Evolutionary conservation across 2,113 vertebrate species (phyloP), one percentile per base, ranked within the genome.

Genomic region (Colistium nudipinnis): DNA sequence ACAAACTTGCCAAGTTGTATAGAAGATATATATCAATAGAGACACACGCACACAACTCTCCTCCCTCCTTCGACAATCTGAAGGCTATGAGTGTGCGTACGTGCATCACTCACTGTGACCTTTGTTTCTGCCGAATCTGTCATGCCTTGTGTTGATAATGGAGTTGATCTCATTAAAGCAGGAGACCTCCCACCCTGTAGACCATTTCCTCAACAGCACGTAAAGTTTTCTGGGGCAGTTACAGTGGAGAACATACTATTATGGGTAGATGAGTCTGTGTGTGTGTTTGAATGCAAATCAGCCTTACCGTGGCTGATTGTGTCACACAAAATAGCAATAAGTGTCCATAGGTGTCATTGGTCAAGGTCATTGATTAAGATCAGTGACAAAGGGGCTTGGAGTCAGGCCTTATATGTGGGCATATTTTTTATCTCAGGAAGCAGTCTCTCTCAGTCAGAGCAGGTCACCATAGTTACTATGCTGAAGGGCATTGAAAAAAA

Each of bases 161-260:
- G 48, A 70, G 60, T 59, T 82, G 31, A 80, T 80, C 72, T 71
- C 69, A 73, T 76, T 70, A 77, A 47, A 82, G 66, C 6, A n/a
- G 27, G 22, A 64, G 20, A 39, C 66, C 54, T 39, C 55, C 60
- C 38, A 56, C 63, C 38, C 59, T 20, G 36, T 27, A 6, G 8
- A 41, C 16, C 35, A 6, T 31, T 74, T 31, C 53, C 43, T 43
- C 24, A 56, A 59, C 33, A 31, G 19, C 22, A 62, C 43, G 43
- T 61, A 8, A 61, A 24, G 41, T 69, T 73, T 65, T 38, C 7
- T 22, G 7, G 17, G 4, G 54, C 25, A 33, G 35, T 56, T 41
- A 8, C 45, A 73, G 44, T 52, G 41, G 33, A 33, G 41, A 55
- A 39, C 45, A 55, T n/a, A 45, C 12, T 67, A 44, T 48, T 13